Evolutionary conservation across 2,797 vertebrate species (phyloP), one percentile per base, ranked within the genome.

Genomic region (Dermochelys coriacea): DNA sequence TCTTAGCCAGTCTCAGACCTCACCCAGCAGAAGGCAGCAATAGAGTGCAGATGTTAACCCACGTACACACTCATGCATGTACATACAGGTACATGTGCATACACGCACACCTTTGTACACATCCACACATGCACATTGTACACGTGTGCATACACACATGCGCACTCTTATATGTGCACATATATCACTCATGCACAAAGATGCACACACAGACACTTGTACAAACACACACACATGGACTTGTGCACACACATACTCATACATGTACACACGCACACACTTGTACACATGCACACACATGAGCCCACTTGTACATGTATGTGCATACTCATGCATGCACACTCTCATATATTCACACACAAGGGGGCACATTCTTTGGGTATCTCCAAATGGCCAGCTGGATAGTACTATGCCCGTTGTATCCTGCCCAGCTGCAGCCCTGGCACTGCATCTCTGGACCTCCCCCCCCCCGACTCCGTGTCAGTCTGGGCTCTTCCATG

Each of bases 381-480:
- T 16, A 8, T 85, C 88, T 12, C 12, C 77, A 23, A 37, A 88
- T 49, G 74, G 51, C 47, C 59, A 52, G 47, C 41, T 77, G 34
- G 49, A 92, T 51, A n/a, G n/a, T 37, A 23, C 49, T 80, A 45
- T 50, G 31, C 59, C 85, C 37, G 37, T 74, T 59, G 57, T 59
- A 25, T 31, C 29, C 47, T 51, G 34, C 29, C 54, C 71, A 9
- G n/a, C 68, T 80, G 3, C 18, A 55, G 61, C n/a, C 86, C 29
- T 59, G 57, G 57, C 29, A 31, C 57, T 29, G 31, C 57, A 59
- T 34, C 45, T 2, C 34, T 1, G n/a, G n/a, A 27, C 8, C 11
- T 41, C 41, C 49, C 4, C 78, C 12, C 37, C 5, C 82, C 0
- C 8, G 51, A 23, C 2, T 75, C 52, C 8, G 59, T 49, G 64